Evolutionary conservation across 1,140 invertebrate genomes (phyloP).

Genomic region (Brachystomella parvula): DNA sequence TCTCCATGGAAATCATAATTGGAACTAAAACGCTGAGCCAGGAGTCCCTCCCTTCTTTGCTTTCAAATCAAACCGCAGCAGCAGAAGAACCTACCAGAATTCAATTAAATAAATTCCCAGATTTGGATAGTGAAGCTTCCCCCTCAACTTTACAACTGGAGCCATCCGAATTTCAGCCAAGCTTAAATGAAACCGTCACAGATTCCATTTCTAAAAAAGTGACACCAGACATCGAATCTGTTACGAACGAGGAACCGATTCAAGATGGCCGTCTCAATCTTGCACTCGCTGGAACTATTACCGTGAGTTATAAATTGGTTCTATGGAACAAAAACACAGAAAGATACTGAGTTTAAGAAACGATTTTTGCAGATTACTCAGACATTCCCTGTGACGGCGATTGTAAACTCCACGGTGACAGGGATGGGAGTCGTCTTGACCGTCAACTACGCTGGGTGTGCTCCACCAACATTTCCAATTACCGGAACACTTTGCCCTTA

Average conservation of each 20-base stretch:
- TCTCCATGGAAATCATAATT: neutral
- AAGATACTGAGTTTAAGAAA: neutral
- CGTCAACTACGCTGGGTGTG: neutral
- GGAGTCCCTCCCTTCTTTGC: neutral
- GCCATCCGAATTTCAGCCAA: neutral
- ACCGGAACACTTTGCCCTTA: neutral
- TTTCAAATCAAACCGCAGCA: neutral
- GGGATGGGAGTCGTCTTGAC: neutral
- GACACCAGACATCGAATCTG: neutral
- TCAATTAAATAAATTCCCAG: neutral
- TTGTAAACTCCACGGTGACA: neutral
- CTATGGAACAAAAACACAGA: neutral
- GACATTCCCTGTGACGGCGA: neutral
- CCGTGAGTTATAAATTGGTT: neutral
- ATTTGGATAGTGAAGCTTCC: neutral
- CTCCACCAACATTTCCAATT: neutral
- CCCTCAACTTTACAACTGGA: neutral
- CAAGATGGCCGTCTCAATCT: neutral
- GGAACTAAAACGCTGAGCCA: neutral
- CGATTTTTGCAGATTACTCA: neutral
- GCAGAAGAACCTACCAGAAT: neutral
- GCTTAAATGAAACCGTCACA: neutral
- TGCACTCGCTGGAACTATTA: neutral
- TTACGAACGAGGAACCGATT: neutral
- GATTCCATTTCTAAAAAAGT: neutral